Conservation (phyloP, 2,113 vertebrate genomes). For the Todiramphus saurophagus region DNA sequence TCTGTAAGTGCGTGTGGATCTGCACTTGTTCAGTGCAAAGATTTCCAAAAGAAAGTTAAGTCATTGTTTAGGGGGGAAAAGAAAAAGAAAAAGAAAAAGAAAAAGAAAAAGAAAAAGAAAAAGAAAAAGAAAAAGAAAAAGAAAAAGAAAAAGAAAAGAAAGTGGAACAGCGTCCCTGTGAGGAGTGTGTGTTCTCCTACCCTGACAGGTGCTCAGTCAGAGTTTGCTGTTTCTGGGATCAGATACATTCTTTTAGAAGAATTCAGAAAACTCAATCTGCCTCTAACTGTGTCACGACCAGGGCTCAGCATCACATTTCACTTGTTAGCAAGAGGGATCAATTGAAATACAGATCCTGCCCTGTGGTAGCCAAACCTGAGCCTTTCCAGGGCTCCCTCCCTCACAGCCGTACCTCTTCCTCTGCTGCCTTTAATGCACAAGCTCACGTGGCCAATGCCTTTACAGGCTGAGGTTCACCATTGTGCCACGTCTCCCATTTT, state of each 20-base stretch:
- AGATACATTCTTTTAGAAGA: not conserved
- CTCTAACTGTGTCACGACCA: not conserved
- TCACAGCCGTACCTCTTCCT: fast-evolving
- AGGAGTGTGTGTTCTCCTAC: fast-evolving
- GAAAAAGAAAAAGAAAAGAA: not conserved
- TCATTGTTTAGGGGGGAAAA: not conserved
- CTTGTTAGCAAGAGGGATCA: not conserved
- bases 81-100: not conserved
- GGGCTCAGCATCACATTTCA: not conserved
- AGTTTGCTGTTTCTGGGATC: not conserved
- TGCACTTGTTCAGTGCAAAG: not conserved
- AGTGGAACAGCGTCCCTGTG: not conserved
- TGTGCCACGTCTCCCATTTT: fast-evolving
- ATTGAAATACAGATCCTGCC: fast-evolving
- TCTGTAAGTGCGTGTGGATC: not conserved
- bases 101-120: no score
- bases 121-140: no score
- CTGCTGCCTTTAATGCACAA: fast-evolving
- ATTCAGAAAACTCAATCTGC: not conserved
- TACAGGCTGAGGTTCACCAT: fast-evolving
- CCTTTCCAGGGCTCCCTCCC: not conserved
- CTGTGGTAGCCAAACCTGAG: fast-evolving
- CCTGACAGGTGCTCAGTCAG: not conserved
- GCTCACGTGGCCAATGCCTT: fast-evolving
- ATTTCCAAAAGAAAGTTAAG: not conserved